phyloP scores from a whole-genome alignment of 2,113 vertebrate species.

The Chaetura pelagica region DNA sequence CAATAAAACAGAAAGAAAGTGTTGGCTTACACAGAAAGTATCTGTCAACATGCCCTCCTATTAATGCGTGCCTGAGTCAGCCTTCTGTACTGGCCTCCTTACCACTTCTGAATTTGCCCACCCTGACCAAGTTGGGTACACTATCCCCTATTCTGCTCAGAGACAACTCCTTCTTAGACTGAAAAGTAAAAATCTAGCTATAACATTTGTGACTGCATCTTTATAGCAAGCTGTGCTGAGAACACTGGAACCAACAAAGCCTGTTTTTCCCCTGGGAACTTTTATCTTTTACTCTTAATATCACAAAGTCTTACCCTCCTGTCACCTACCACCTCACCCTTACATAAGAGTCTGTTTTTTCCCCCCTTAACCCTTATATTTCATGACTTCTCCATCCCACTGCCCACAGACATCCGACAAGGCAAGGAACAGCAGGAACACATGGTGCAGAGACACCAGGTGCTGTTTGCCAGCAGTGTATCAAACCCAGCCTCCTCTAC shows the following conservation, averaged over 20 bases:
- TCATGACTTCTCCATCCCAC: neutral
- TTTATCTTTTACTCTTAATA: neutral
- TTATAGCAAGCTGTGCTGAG: neutral
- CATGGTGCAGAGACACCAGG: fast-evolving
- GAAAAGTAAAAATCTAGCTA: neutral
- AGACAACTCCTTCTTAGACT: neutral
- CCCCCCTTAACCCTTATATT: neutral
- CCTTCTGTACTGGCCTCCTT: neutral
- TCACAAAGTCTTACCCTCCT: neutral
- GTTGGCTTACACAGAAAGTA: neutral
- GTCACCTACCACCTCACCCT: neutral
- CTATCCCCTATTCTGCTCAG: neutral
- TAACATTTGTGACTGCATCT: neutral
- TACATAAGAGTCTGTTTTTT: neutral
- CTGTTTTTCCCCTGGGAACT: neutral
- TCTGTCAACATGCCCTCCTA: neutral
- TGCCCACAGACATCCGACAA: neutral
- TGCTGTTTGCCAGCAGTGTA: neutral
- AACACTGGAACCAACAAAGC: neutral
- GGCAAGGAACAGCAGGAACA: neutral
- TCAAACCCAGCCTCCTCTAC: neutral
- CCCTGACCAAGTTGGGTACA: neutral
- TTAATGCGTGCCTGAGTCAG: neutral
- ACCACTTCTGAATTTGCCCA: neutral
- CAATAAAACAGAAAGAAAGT: no score